Evolutionary conservation across 2,888 invertebrate species (phyloP).

Genomic region (Eupeodes luniger): DNA sequence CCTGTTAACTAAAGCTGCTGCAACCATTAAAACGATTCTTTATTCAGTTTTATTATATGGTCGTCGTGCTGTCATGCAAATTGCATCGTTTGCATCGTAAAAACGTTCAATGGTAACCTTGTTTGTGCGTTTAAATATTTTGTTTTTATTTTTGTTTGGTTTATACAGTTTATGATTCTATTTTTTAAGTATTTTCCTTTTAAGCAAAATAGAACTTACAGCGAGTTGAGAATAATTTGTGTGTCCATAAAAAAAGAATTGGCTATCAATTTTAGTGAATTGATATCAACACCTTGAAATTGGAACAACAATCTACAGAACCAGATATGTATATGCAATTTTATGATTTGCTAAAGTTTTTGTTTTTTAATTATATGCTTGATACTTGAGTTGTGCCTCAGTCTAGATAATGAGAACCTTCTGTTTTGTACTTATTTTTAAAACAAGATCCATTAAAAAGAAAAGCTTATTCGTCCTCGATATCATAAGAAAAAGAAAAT

Average conservation of each 20-base stretch:
- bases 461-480: too few species aligned
- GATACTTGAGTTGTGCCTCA: not conserved
- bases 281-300: slow-evolving; percentile 71
- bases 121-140: slow-evolving; percentile 53
- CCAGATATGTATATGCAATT: slow-evolving; percentile 28
- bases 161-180: slow-evolving; percentile 6
- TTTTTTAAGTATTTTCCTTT: not conserved
- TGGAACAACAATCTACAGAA: slow-evolving; percentile 24
- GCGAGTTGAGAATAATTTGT: not conserved
- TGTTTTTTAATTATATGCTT: not conserved
- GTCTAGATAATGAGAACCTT: too few species aligned
- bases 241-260: slow-evolving; percentile 54
- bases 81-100: slow-evolving; percentile 75
- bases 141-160: not conserved
- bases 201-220: not conserved
- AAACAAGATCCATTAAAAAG: too few species aligned
- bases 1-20: slow-evolving; percentile 53
- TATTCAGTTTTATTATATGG: slow-evolving; percentile 72
- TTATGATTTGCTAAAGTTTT: slow-evolving; percentile 37
- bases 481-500: too few species aligned
- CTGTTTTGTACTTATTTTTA: not conserved
- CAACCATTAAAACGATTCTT: slow-evolving; percentile 75
- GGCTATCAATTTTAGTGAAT: slow-evolving; percentile 70
- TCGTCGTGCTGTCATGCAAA: slow-evolving; percentile 73
- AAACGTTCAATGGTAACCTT: slow-evolving; percentile 74